These are phyloP conservation scores for Adelognathus sp. DNA, from an alignment of 2,888 invertebrate genomes.

Conservation along the genomic window DNA sequence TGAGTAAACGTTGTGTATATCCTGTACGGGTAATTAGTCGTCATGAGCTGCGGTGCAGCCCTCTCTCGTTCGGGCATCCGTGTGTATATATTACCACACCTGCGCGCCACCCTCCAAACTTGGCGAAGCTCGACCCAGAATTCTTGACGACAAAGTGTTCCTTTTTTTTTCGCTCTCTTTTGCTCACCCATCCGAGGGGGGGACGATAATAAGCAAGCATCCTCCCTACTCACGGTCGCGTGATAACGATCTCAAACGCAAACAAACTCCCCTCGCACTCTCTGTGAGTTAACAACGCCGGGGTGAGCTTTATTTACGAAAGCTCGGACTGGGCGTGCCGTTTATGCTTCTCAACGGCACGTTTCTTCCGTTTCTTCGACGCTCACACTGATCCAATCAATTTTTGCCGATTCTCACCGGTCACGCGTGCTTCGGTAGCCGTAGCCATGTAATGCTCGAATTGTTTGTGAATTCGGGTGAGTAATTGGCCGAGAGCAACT, in stretches of 20 bases:
- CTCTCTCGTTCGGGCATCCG: conserved; percentile 51
- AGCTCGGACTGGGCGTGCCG: conserved; percentile 28
- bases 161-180: conserved; percentile 35
- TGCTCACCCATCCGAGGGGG: conserved; percentile 10
- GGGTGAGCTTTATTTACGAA: conserved; percentile 30
- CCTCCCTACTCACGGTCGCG: conserved; percentile 29
- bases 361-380: conserved; percentile 30
- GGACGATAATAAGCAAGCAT: conserved; percentile 54
- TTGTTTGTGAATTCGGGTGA: conserved; percentile 43
- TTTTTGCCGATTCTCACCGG: conserved; percentile 40
- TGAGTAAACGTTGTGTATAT: conserved; percentile 77
- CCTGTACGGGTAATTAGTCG: conserved; percentile 75
- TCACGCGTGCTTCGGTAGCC: conserved; percentile 30
- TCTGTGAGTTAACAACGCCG: background rate
- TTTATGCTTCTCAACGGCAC: conserved; percentile 29
- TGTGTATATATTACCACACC: conserved; percentile 25
- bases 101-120: background rate
- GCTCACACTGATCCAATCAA: conserved; percentile 46
- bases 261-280: conserved; percentile 40
- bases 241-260: conserved; percentile 59
- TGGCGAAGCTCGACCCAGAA: conserved; percentile 33
- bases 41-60: conserved; percentile 63
- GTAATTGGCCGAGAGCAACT: conserved; percentile 41
- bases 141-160: conserved; percentile 47
- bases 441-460: background rate